Evolutionary conservation across 2,113 vertebrate genomes (phyloP), one percentile per base, ranked within the genome.

Genomic region (Alexandromys fortis): DNA sequence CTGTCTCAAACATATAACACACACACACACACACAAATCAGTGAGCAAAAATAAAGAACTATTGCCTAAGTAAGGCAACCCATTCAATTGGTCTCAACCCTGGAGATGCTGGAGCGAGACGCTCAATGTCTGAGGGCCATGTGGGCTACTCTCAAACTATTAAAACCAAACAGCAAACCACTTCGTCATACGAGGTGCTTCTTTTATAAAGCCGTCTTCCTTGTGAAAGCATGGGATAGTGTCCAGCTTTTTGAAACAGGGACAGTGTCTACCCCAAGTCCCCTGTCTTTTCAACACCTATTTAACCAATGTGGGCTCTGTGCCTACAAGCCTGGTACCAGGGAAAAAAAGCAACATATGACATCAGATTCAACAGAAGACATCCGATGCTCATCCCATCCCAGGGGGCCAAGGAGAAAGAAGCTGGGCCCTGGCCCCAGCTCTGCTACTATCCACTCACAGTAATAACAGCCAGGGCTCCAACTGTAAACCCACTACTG

Each of bases 251-350:
- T 58, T 58, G 58, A 58, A 58, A 63, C 42, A 12, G 13, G 42
- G 12, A 7, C 17, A 13, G 63, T 21, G 0, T 47, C 49, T 5
- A 14, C 30, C 12, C 79, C 22, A 9, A 0, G 2, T 1, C 3
- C 26, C 6, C 78, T 42, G 17, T 21, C 16, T 38, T 8, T 26
- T 26, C 33, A 8, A 30, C 49, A 19, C 9, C 28, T 24, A 82
- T 12, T 30, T 70, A 42, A 63, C 35, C 24, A 26, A 3, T 7
- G 10, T 0, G 38, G 33, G 5, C 17, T 21, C 26, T 24, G 42
- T 4, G 45, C 13, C 72, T 38, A 4, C n/a, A 30, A 5, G 17
- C 47, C 85, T 58, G n/a, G 77, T 16, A 47, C 14, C 3, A 16
- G 28, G 52, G 0, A 65, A 65, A 63, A 11, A 65, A 28, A 65